Evolutionary conservation across 2,888 invertebrate species (phyloP).

Genomic region (Drosophila algonquin): DNA sequence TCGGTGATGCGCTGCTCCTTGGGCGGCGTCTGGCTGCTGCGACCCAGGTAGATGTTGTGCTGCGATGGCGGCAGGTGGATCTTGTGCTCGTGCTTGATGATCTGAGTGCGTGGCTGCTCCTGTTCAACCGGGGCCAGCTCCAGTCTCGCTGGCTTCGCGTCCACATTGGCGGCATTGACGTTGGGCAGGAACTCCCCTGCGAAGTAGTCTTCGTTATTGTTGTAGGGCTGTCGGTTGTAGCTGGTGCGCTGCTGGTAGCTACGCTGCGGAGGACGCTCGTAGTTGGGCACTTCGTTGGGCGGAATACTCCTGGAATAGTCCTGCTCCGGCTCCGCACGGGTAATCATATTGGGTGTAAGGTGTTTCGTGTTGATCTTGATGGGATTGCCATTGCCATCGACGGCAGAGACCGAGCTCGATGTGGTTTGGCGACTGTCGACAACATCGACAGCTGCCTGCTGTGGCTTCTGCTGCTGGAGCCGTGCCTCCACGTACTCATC

Average conservation of each 20-base stretch:
- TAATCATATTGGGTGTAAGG: constrained; percentile 71
- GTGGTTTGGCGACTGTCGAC: constrained; percentile 49
- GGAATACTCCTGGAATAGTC: constrained; percentile 52
- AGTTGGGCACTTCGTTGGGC: constrained; percentile 55
- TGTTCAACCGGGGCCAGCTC: constrained; percentile 52
- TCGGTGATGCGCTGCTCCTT: constrained; percentile 49
- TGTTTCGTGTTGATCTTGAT: constrained; percentile 68
- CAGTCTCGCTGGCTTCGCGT: constrained; percentile 75
- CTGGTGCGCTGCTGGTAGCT: constrained; percentile 62
- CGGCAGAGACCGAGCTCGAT: constrained; percentile 50
- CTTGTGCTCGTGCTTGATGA: constrained; percentile 79
- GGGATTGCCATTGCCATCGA: constrained; percentile 72
- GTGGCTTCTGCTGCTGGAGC: constrained; percentile 56
- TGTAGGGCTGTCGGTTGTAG: constrained; percentile 61
- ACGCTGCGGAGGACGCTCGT: constrained; percentile 37
- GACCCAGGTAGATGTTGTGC: constrained; percentile 78
- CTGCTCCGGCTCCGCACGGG: constrained; percentile 68
- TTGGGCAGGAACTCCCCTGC: constrained; percentile 69
- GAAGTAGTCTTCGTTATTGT: constrained; percentile 74
- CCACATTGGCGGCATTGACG: constrained; percentile 63
- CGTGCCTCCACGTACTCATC: constrained; percentile 70
- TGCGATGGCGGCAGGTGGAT: constrained; percentile 78
- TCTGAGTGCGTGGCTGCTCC: constrained; percentile 51
- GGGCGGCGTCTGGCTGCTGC: constrained; percentile 50
- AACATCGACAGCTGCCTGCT: constrained; percentile 45